Percentiles rank a stretch among this genome's conserved stretches.
These are phyloP conservation scores for Leptobrachium leishanense DNA, from an alignment of 2,113 vertebrate genomes.

Conservation along the genomic window DNA sequence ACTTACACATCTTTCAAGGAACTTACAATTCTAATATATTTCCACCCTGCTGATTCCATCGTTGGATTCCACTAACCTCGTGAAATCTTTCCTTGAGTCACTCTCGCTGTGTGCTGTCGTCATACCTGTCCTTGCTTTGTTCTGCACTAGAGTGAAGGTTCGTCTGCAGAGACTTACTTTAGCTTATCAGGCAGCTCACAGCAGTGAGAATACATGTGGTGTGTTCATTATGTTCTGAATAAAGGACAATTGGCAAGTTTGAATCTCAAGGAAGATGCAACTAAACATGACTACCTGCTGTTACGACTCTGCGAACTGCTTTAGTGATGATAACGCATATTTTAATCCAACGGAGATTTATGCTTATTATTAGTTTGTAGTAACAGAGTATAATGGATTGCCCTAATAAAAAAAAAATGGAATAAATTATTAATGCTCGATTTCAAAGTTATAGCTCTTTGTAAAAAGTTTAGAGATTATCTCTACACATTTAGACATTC, in stretches of 20 bases:
- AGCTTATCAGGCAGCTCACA: slow-evolving; percentile 29
- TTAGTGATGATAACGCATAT: slow-evolving; percentile 11
- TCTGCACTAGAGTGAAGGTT: slow-evolving; percentile 11
- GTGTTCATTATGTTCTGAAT: slow-evolving; percentile 36
- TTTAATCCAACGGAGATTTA: not conserved
- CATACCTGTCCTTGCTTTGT: slow-evolving; percentile 26
- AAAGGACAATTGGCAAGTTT: slow-evolving; percentile 33
- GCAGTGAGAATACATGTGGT: slow-evolving; percentile 29
- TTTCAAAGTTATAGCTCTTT: too few species aligned
- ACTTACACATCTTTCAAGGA: not conserved
- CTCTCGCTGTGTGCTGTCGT: slow-evolving; percentile 7
- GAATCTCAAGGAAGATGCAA: slow-evolving; percentile 11
- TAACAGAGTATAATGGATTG: too few species aligned
- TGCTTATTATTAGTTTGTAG: too few species aligned
- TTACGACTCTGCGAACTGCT: not conserved
- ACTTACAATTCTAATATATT: not conserved
- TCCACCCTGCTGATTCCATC: not conserved
- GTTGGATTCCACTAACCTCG: not conserved
- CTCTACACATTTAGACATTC: too few species aligned
- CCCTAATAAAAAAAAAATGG: too few species aligned
- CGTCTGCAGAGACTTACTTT: slow-evolving; percentile 21
- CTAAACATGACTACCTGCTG: slow-evolving; percentile 31
- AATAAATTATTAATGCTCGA: too few species aligned
- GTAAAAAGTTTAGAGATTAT: too few species aligned
- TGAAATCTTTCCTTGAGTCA: not conserved